Evolutionary conservation across 2,888 invertebrate genomes (phyloP).

Genomic region (Ernsta delagoae): DNA sequence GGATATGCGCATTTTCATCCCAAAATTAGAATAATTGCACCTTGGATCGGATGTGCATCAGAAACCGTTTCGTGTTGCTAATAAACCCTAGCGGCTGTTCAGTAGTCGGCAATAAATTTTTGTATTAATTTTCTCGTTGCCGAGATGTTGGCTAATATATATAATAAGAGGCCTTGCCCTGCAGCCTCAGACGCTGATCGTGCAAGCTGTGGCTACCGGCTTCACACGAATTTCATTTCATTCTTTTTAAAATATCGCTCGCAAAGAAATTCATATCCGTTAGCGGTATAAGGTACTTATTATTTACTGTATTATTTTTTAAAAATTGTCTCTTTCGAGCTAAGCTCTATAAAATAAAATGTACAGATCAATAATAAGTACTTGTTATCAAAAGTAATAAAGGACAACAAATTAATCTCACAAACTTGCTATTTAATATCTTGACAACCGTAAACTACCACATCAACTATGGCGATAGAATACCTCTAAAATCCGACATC

Average conservation of each 20-base stretch:
- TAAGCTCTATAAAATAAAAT: too few relatives aligned
- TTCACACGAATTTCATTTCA: conserved; percentile 55
- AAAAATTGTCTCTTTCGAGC: too few relatives aligned
- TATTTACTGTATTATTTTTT: too few relatives aligned
- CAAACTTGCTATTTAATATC: too few relatives aligned
- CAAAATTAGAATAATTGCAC: conserved; percentile 18
- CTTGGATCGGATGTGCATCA: conserved; percentile 6
- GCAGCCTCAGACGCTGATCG: conserved; percentile 57
- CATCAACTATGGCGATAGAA: too few relatives aligned
- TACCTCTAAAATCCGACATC: too few relatives aligned
- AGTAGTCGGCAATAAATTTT: conserved; percentile 29
- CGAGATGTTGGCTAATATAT: conserved; percentile 35
- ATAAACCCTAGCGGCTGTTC: conserved; percentile 28
- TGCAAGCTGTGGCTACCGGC: conserved; percentile 59
- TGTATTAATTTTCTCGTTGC: conserved; percentile 12
- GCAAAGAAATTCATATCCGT: too few relatives aligned
- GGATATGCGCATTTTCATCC: conserved; percentile 8
- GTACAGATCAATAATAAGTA: too few relatives aligned
- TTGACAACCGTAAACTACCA: too few relatives aligned
- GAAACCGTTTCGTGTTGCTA: conserved; percentile 38
- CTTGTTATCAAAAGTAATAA: too few relatives aligned
- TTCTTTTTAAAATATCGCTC: background rate
- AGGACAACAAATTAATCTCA: too few relatives aligned
- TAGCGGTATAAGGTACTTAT: too few relatives aligned
- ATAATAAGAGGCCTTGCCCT: conserved; percentile 38